Evolutionary conservation across 2,113 vertebrate genomes (phyloP), one percentile per base, ranked within the genome.

Genomic region (Odocoileus virginianus): DNA sequence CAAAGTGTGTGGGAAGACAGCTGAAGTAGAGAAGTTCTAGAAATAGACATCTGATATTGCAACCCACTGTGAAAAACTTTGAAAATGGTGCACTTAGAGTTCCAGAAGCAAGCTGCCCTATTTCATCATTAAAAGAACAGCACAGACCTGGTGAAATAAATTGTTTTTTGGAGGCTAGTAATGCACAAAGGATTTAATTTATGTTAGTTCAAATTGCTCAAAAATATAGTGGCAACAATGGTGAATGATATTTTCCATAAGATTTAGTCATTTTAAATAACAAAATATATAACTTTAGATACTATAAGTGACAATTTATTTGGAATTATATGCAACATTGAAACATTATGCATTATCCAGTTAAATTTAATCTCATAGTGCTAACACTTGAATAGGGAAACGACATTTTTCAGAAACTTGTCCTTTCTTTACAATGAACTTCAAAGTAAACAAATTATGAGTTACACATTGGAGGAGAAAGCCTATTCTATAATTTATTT

Each of bases 11-110:
- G 19, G 76, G 58, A 94, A 23, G 78, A 47, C 71, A 67, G n/a
- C 28, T 52, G 19, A 96, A 86, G 61, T 27, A 91, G 54, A 79
- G 23, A 91, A 67, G 33, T 67, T 97, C 96, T 97, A 97, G 96
- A 97, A 97, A 97, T 89, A 93, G 86, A 60, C 81, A 86, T 12
- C 23, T 76, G 76, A 71, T 71, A 36, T 58, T 58, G 45, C 52
- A 92, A 67, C 45, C 54, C 36, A 86, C 67, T 91, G 76, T 94
- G 79, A 78, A 91, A 91, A 95, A 84, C 88, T 23, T 67, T 97
- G 86, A 87, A 90, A 86, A 86, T 55, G 19, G 58, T 23, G 76
- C 13, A 40, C 27, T 84, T 74, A 45, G 40, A 95, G 55, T 85
- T 85, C 86, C 28, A 30, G 89, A 82, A 88, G 30, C 25, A 16